phyloP scores from a whole-genome alignment of 2,888 invertebrate genomes.

The Lepidonotus clava region DNA sequence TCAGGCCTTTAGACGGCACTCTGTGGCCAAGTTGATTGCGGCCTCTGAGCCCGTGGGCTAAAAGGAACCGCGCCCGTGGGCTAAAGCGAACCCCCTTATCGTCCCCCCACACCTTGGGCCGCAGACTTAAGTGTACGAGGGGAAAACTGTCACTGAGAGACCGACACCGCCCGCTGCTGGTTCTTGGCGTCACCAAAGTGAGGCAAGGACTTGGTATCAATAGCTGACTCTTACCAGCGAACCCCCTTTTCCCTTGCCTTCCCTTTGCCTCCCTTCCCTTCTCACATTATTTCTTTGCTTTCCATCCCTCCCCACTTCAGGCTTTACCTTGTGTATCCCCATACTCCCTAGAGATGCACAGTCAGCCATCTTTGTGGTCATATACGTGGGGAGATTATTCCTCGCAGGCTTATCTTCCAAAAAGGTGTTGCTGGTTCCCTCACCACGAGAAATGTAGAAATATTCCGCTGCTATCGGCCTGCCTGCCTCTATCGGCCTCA shows the following conservation, averaged over 20 bases:
- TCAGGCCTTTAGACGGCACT: background rate
- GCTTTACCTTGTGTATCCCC: too few species aligned
- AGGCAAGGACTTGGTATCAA: background rate
- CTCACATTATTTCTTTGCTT: too few species aligned
- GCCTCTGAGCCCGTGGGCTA: background rate
- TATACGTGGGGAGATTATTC: background rate
- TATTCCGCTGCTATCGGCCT: too few species aligned
- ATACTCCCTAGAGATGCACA: too few species aligned
- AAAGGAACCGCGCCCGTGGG: conserved; percentile 1
- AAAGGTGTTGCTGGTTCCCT: too few species aligned
- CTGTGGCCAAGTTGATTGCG: background rate
- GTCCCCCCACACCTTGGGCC: background rate
- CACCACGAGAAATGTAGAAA: too few species aligned
- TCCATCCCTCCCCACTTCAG: background rate
- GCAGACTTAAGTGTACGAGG: conserved; percentile 27
- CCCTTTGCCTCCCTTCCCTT: background rate
- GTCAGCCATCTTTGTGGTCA: too few species aligned
- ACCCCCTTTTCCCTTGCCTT: background rate
- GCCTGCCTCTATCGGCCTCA: too few species aligned
- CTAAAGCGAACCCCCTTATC: conserved; percentile 38
- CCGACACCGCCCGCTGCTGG: background rate
- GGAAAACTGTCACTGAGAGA: conserved; percentile 44
- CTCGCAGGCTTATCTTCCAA: conserved; percentile 4
- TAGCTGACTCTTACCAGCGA: background rate
- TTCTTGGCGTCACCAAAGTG: conserved; percentile 8